phyloP scores from a whole-genome alignment of 2,113 vertebrate species.

The Nibea coibor region DNA sequence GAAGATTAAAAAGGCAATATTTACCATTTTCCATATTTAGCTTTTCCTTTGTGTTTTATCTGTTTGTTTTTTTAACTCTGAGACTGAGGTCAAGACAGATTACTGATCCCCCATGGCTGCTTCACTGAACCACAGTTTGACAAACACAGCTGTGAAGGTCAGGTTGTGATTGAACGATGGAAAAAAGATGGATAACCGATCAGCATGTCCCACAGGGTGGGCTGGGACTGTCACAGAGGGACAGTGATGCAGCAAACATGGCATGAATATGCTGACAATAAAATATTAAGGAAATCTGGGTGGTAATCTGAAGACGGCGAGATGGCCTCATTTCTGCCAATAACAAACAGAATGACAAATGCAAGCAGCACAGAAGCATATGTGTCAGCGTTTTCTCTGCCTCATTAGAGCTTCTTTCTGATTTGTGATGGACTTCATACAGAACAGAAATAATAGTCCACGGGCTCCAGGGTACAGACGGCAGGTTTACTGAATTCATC shows the following conservation, averaged over 20 bases:
- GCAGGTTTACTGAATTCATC: not conserved
- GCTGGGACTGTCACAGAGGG: not conserved
- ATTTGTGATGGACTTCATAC: slow-evolving; percentile 4
- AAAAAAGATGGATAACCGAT: slow-evolving; percentile 7
- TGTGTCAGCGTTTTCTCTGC: slow-evolving; percentile 31
- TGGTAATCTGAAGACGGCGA: not conserved
- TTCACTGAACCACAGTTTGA: slow-evolving; percentile 6
- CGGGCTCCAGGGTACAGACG: not conserved
- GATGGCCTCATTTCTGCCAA: slow-evolving; percentile 15
- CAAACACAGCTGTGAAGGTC: slow-evolving; percentile 25
- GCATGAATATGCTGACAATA: slow-evolving; percentile 19
- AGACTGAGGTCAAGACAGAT: not conserved
- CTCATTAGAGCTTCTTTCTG: slow-evolving; percentile 12
- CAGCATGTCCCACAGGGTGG: not conserved
- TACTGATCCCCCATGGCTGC: not conserved
- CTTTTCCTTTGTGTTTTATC: not conserved
- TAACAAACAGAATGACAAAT: slow-evolving; percentile 26
- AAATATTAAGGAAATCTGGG: slow-evolving; percentile 5
- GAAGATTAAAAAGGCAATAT: no score
- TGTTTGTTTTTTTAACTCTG: not conserved
- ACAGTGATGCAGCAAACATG: not conserved
- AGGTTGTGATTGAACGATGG: not conserved
- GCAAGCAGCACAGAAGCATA: not conserved
- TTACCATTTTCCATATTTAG: not conserved
- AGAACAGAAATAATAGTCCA: not conserved